Percentiles rank a stretch among this genome's conserved stretches.
Evolutionary conservation across 2,113 vertebrate species (phyloP).

Genomic region (Neodon shergylaensis): DNA sequence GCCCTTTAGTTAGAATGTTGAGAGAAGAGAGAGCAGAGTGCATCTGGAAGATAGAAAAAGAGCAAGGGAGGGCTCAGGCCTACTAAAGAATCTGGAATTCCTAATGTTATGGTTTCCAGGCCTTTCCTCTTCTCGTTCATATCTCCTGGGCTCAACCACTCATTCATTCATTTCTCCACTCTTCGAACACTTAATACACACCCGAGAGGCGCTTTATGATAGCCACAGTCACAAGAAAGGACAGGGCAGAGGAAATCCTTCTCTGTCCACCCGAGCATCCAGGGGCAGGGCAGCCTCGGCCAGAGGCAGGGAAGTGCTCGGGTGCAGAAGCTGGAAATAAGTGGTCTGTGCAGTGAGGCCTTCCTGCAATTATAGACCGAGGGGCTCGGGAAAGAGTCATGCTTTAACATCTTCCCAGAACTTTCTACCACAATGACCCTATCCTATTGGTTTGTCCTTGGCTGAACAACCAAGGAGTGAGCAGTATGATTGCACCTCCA

Average conservation of each 20-base stretch:
- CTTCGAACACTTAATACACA: neutral
- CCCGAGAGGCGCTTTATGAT: neutral
- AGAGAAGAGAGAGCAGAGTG: neutral
- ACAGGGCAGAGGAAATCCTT: neutral
- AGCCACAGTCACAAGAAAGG: neutral
- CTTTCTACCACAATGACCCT: neutral
- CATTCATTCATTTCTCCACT: neutral
- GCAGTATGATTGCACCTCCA: neutral
- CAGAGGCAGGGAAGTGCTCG: neutral
- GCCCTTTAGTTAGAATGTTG: constrained; percentile 19
- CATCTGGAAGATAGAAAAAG: neutral
- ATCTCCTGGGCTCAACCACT: neutral
- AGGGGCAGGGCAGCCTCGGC: rapidly evolving
- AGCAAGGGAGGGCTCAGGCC: rapidly evolving
- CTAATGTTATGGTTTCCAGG: rapidly evolving
- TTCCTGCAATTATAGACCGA: neutral
- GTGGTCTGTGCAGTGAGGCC: neutral
- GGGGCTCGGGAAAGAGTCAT: neutral
- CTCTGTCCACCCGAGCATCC: too few species aligned
- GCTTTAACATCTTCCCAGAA: neutral
- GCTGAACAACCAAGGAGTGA: neutral
- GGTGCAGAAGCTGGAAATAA: neutral
- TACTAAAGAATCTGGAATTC: neutral
- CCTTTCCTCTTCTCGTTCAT: neutral
- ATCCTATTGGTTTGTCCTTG: neutral